Evolutionary conservation across 2,888 invertebrate genomes (phyloP).

Genomic region (Apoda limacodes): DNA sequence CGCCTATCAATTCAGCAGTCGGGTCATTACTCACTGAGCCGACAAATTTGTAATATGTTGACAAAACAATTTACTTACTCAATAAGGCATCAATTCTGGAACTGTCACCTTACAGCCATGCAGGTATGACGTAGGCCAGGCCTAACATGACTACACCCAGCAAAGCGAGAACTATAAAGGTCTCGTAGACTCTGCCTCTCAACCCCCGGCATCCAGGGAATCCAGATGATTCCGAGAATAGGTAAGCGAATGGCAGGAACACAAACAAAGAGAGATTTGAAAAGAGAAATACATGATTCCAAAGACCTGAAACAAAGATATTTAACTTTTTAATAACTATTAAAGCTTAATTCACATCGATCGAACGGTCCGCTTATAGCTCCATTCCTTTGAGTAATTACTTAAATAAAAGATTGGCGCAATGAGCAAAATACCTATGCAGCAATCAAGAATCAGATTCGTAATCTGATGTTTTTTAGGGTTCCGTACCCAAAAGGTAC

Average conservation of each 20-base stretch:
- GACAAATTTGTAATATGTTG: too few species aligned
- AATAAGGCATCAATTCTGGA: constrained; percentile 86
- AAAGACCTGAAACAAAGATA: constrained; percentile 79
- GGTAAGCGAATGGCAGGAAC: constrained; percentile 96
- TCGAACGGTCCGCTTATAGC: too few species aligned
- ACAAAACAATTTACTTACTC: constrained; percentile 83
- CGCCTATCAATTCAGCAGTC: too few species aligned
- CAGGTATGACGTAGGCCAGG: constrained; percentile 89
- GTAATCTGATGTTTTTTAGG: too few species aligned
- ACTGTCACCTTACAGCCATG: constrained; percentile 86
- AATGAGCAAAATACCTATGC: too few species aligned
- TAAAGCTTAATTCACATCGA: too few species aligned
- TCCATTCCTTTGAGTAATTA: too few species aligned
- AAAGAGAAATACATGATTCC: constrained; percentile 97
- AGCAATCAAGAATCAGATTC: too few species aligned
- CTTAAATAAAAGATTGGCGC: too few species aligned
- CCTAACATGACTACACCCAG: constrained; percentile 90
- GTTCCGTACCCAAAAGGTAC: too few species aligned
- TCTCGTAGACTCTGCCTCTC: constrained; percentile 92
- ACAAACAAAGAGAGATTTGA: constrained; percentile 96
- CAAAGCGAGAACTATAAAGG: constrained; percentile 87
- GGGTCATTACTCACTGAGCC: too few species aligned
- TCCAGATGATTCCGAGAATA: constrained; percentile 98
- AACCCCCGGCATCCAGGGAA: constrained; percentile 92
- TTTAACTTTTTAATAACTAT: too few species aligned